A percentile compares a stretch with the other conserved stretches of the same genome.
Conservation (phyloP, 2,113 vertebrate species). For the Alligator sinensis region DNA sequence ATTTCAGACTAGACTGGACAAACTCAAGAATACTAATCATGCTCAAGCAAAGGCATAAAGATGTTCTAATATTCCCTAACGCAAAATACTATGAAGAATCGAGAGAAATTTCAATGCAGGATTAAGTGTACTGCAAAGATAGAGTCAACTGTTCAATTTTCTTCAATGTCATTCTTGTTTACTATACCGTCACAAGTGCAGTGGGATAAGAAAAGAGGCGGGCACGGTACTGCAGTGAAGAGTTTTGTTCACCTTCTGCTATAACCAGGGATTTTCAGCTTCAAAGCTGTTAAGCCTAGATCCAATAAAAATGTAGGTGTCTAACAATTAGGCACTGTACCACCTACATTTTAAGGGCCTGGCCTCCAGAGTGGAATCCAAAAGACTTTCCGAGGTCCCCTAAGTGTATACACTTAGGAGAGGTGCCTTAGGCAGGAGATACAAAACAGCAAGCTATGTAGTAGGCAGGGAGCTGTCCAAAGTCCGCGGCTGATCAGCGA, state of each 20-base stretch:
- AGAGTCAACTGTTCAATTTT: not conserved
- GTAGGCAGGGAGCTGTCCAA: no score
- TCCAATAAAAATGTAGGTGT: not conserved
- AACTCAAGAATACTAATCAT: not conserved
- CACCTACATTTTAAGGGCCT: not conserved
- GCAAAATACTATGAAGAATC: rapidly evolving
- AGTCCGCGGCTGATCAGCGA: no score
- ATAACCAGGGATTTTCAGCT: not conserved
- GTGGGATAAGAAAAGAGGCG: not conserved
- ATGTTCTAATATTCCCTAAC: not conserved
- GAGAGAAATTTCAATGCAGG: not conserved
- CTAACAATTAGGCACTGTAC: no score
- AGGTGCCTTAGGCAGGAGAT: rapidly evolving
- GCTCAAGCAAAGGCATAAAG: rapidly evolving
- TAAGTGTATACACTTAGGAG: rapidly evolving
- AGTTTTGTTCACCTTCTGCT: rapidly evolving
- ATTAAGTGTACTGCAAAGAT: not conserved
- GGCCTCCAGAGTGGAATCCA: not conserved
- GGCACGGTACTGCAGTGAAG: not conserved
- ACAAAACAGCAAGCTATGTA: rapidly evolving
- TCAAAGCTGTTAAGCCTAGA: not conserved
- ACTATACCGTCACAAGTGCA: rapidly evolving
- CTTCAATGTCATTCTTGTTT: not conserved
- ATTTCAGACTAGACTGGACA: not conserved
- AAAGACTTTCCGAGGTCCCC: not conserved